Conservation (phyloP, 2,113 vertebrate species). For the Micromys minutus region DNA sequence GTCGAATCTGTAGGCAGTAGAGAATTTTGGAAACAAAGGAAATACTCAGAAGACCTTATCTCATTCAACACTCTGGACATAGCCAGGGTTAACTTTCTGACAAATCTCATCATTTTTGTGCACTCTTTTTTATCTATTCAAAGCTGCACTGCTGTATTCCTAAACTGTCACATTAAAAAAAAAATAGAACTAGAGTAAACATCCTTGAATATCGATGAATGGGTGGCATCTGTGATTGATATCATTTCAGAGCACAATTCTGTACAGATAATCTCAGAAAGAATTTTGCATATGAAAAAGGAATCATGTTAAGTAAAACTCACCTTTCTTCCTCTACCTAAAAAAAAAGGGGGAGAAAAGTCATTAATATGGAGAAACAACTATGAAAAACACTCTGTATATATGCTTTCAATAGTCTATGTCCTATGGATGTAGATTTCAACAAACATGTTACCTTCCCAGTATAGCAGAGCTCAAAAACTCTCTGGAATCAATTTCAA, state of each 20-base stretch:
- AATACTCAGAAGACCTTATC: neutral
- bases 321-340: slow-evolving; percentile 90
- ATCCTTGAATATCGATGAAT: neutral
- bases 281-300: slow-evolving; percentile 9
- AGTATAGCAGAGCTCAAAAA: neutral
- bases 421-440: neutral
- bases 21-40: neutral
- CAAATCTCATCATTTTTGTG: neutral
- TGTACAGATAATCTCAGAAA: neutral
- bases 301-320: slow-evolving; percentile 68
- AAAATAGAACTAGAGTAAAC: neutral
- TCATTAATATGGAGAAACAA: slow-evolving; percentile 46
- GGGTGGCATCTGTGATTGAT: neutral
- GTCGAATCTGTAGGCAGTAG: neutral
- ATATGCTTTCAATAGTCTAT: neutral
- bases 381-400: neutral
- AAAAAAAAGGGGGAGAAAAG: slow-evolving; percentile 74
- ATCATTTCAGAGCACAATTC: neutral
- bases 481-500: neutral
- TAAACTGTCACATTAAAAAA: neutral
- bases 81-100: neutral
- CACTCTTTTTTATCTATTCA: neutral
- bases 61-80: neutral
- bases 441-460: neutral
- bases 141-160: neutral